Base-by-base conservation (phyloP, 1,140 invertebrate genomes). In the Melitaea cinxia region DNA sequence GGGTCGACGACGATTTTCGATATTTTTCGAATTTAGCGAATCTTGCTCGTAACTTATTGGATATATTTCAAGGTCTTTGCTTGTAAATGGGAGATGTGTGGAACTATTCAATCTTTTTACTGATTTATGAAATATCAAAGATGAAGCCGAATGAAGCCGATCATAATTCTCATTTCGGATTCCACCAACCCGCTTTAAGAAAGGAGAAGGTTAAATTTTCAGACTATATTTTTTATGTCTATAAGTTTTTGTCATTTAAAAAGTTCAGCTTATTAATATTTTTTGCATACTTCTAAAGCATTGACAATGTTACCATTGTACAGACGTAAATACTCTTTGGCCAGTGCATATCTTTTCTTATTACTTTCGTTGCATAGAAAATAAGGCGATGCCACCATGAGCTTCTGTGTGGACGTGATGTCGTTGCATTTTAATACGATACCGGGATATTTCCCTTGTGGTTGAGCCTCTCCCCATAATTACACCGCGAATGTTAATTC, bases 361-460 rank as follows among this genome's bases (percentile, higher is more conserved):
- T 45, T 60, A 47, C 24, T 63, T 24, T 14, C 45, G 10, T 57
- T 57, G 62, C 54, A 57, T 65, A 52, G 54, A 56, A 37, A 64
- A 52, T 65, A 45, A 52, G 52, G 52, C 37, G 19, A 24, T 14
- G 17, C 37, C 26, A 47, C 28, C 52, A 47, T 55, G 26, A 47
- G 26, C 53, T 9, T 6, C 54, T 33, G 14, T 14, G 47, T 24
- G 47, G 54, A 45, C 24, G 54, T 54, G 39, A 54, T 45, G 37
- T 57, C 57, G 53, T 66, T 35, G 50, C 64, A 64, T 63, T 56
- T 55, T 69, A 64, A 53, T 58, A 23, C 33, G 60, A 58, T 47
- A 47, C 33, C 39, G 42, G 53, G 19, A 52, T 55, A 60, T 49
- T 49, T 64, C 42, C 67, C 67, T 4, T 9, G 64, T 15, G 56